phyloP scores from a whole-genome alignment of 1,140 invertebrate genomes.

The Episyrphus balteatus region DNA sequence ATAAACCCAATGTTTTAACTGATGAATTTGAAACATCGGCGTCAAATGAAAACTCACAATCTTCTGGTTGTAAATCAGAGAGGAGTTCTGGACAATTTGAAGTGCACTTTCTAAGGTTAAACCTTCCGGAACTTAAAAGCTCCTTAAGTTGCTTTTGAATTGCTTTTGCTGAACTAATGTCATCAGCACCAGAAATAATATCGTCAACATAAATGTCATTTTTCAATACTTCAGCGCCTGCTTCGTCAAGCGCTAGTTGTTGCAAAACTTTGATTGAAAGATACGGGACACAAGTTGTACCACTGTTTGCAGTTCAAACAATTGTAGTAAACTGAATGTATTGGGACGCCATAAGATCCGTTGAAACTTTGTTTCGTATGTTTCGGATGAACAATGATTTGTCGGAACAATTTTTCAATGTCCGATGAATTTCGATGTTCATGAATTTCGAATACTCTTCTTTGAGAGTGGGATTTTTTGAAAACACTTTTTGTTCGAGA shows the following conservation, averaged over 20 bases:
- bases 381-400: conserved; percentile 3
- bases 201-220: conserved; percentile 35
- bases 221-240: conserved; percentile 8
- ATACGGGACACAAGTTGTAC: conserved; percentile 13
- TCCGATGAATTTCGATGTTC: conserved; percentile 28
- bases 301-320: conserved; percentile 13
- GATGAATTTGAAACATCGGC: no score
- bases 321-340: not conserved
- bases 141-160: no score
- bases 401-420: conserved; percentile 25
- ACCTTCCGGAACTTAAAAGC: no score
- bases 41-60: no score
- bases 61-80: no score
- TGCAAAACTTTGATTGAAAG: conserved; percentile 8
- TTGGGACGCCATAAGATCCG: not conserved
- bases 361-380: not conserved
- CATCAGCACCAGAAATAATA: conserved; percentile 20
- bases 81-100: no score
- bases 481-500: no score
- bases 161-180: conserved; percentile 20
- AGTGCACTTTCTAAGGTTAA: no score
- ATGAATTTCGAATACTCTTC: conserved; percentile 25
- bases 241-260: not conserved
- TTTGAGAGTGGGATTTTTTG: conserved; percentile 15
- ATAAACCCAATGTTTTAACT: no score